Evolutionary conservation across 2,888 invertebrate genomes (phyloP).

Genomic region (Aspidiotus rigidus): DNA sequence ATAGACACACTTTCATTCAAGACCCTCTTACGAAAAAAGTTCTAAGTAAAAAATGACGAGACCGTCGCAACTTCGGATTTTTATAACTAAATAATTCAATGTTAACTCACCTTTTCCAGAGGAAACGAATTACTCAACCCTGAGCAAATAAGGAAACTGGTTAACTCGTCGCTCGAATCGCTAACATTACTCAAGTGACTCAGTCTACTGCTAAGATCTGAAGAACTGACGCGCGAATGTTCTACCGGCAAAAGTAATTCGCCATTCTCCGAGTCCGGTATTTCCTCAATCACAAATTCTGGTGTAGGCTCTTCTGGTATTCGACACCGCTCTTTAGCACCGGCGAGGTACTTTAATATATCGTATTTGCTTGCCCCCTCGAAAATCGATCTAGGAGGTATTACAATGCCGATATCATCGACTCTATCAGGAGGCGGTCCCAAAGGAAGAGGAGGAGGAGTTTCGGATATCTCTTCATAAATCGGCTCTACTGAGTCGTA

Average conservation of each 20-base stretch:
- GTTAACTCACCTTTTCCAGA: background rate
- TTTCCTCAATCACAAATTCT: slow-evolving; percentile 30
- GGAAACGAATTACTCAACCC: background rate
- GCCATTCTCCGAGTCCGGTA: slow-evolving; percentile 44
- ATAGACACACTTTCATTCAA: no score
- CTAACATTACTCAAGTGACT: slow-evolving; percentile 73
- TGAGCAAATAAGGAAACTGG: background rate
- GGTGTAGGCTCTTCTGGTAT: slow-evolving; percentile 34
- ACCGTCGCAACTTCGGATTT: slow-evolving; percentile 40
- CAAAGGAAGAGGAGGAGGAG: slow-evolving; percentile 65
- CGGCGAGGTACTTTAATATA: slow-evolving; percentile 78
- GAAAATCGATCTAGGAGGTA: slow-evolving; percentile 47
- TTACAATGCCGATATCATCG: slow-evolving; percentile 56
- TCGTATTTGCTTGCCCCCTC: slow-evolving; percentile 75
- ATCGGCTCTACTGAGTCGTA: slow-evolving; percentile 69
- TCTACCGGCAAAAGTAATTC: slow-evolving; percentile 51
- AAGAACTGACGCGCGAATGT: slow-evolving; percentile 45
- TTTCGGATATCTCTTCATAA: slow-evolving; percentile 50
- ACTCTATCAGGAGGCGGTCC: slow-evolving; percentile 64
- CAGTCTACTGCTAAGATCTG: slow-evolving; percentile 57
- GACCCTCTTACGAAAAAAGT: no score
- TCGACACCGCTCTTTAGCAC: slow-evolving; percentile 61
- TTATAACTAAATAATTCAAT: slow-evolving; percentile 34
- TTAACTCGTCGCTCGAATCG: slow-evolving; percentile 54
- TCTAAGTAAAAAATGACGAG: no score